A percentile compares a stretch with the other conserved stretches of the same genome.
Evolutionary conservation across 2,797 vertebrate genomes (phyloP).

Genomic region (Arremon aurantiirostris): DNA sequence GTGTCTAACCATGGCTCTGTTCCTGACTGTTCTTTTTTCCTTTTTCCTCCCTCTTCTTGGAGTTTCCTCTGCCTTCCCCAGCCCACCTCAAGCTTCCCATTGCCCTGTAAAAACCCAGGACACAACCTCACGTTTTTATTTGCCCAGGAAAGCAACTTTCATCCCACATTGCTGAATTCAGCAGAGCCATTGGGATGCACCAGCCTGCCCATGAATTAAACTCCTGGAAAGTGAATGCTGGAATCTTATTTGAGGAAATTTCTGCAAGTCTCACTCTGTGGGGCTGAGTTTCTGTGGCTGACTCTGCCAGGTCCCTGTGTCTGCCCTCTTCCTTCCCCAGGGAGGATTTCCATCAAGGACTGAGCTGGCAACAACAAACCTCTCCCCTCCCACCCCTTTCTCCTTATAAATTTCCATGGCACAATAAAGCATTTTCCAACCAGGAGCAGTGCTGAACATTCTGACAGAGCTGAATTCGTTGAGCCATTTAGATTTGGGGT

Average conservation of each 20-base stretch:
- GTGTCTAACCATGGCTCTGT: neutral
- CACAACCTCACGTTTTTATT: neutral
- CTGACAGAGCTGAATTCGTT: neutral
- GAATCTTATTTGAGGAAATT: neutral
- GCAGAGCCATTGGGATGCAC: neutral
- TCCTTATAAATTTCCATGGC: constrained; percentile 51
- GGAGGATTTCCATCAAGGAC: neutral
- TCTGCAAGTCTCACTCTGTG: neutral
- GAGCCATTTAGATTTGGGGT: constrained; percentile 28
- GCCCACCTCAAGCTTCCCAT: neutral
- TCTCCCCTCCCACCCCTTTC: neutral
- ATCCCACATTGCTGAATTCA: neutral
- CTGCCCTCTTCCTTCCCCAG: neutral
- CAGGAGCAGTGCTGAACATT: neutral
- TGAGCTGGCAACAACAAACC: constrained; percentile 17
- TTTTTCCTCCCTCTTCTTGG: neutral
- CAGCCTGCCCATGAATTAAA: neutral
- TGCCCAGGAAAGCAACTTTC: neutral
- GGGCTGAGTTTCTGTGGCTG: neutral
- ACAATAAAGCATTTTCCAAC: constrained; percentile 56
- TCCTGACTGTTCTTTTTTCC: neutral
- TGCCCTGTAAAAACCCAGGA: neutral
- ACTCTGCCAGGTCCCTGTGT: neutral
- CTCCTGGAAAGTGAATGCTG: neutral
- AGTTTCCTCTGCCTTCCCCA: neutral